Conservation (phyloP, 2,888 invertebrate species). For the Pandemis cinnamomeana region DNA sequence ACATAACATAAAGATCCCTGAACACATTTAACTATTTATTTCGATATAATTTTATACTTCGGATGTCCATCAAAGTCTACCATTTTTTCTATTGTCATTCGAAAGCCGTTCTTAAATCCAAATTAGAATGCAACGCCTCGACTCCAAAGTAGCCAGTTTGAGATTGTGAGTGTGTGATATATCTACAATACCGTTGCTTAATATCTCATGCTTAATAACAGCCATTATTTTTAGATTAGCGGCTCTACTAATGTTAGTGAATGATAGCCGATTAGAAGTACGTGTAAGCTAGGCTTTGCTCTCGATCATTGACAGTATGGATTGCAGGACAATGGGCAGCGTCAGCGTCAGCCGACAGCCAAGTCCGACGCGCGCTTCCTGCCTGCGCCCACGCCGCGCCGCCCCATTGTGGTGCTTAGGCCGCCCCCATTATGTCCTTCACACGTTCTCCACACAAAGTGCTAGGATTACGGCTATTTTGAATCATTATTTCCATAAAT, state of each 20-base stretch:
- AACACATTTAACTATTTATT: too few relatives aligned
- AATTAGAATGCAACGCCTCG: too few relatives aligned
- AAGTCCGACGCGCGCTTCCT: constrained; percentile 52
- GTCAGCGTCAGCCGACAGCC: background rate
- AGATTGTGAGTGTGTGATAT: too few relatives aligned
- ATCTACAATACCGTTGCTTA: too few relatives aligned
- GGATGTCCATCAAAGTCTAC: too few relatives aligned
- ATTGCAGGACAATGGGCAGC: constrained; percentile 30
- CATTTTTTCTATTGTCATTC: too few relatives aligned
- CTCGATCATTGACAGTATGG: constrained; percentile 1
- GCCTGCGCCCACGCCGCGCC: constrained; percentile 43
- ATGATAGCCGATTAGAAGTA: background rate
- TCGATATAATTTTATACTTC: too few relatives aligned
- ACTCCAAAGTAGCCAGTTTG: too few relatives aligned
- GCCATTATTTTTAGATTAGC: background rate
- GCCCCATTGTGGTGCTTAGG: constrained; percentile 64
- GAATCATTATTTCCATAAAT: background rate
- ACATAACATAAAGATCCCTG: too few relatives aligned
- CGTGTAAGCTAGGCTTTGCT: background rate
- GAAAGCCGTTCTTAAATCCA: too few relatives aligned
- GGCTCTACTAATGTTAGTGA: background rate
- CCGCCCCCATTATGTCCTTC: constrained; percentile 63
- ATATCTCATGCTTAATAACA: background rate
- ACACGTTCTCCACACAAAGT: constrained; percentile 44
- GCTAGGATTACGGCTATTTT: background rate